Evolutionary conservation across 2,113 vertebrate genomes (phyloP).

Genomic region (Origma solitaria): DNA sequence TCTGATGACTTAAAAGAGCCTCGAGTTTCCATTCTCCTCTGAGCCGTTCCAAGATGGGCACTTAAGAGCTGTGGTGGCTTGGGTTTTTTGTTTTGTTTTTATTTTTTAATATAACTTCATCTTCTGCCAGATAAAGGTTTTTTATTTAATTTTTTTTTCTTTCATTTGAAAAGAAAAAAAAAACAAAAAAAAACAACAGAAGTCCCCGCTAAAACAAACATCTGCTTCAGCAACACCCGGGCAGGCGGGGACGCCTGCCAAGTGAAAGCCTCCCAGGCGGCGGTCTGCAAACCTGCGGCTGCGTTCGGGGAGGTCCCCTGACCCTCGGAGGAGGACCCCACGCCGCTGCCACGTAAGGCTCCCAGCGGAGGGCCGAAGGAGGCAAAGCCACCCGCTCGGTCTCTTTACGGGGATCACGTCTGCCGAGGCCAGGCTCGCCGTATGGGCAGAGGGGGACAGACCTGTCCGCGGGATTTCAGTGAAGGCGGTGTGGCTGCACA

Average conservation of each 20-base stretch:
- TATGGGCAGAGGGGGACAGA: background rate
- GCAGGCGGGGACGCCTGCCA: background rate
- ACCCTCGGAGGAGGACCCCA: background rate
- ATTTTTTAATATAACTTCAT: background rate
- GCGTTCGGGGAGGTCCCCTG: background rate
- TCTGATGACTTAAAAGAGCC: background rate
- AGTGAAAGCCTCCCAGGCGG: background rate
- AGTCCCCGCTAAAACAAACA: conserved; percentile 7
- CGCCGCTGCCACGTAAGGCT: background rate
- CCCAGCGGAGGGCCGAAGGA: background rate
- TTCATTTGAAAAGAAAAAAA: conserved; percentile 47
- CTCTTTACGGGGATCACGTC: background rate
- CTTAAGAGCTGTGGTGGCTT: background rate
- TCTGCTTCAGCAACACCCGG: background rate
- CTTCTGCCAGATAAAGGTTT: background rate
- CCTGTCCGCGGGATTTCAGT: background rate
- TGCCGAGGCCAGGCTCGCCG: background rate
- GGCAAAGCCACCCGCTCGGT: background rate
- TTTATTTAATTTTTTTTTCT: background rate
- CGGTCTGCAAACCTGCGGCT: background rate
- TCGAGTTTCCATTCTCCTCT: background rate
- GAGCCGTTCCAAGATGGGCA: background rate
- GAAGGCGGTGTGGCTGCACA: background rate
- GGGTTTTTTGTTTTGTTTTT: background rate
- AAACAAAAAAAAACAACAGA: conserved; percentile 33